These are phyloP conservation scores for Temnothorax longispinosus DNA, from an alignment of 1,140 invertebrate genomes.

Conservation along the genomic window DNA sequence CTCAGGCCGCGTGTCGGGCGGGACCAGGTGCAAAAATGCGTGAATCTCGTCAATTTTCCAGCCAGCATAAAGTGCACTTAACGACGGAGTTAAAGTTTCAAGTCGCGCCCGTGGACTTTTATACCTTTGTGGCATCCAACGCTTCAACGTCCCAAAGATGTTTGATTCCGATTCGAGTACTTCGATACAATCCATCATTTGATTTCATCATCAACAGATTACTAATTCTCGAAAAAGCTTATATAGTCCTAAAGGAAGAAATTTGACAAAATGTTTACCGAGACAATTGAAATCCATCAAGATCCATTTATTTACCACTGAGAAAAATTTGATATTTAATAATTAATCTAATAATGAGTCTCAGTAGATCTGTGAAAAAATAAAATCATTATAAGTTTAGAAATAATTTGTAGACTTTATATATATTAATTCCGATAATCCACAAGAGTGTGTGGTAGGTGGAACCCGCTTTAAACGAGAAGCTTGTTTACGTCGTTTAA, in stretches of 20 bases:
- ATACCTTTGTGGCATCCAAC: slow-evolving; percentile 1
- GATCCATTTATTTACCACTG: not conserved
- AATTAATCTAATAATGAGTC: not conserved
- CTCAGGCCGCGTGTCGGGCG: slow-evolving; percentile 29
- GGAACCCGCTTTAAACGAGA: not conserved
- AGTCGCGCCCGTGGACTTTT: not conserved
- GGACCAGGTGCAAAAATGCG: slow-evolving; percentile 42
- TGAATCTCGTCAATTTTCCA: slow-evolving; percentile 63
- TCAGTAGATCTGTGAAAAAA: not conserved
- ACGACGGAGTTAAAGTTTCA: slow-evolving; percentile 39
- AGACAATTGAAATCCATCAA: not conserved
- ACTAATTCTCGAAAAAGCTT: not conserved
- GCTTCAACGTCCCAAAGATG: slow-evolving; percentile 1
- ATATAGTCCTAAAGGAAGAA: not conserved
- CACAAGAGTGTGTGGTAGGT: not conserved
- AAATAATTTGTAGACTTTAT: too few species aligned
- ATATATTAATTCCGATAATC: not conserved
- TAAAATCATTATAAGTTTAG: not conserved
- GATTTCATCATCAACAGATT: not conserved
- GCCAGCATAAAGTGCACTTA: slow-evolving; percentile 40
- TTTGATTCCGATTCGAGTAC: not conserved
- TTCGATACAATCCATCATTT: not conserved
- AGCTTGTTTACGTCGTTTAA: slow-evolving; percentile 14
- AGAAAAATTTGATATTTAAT: not conserved
- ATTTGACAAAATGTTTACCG: not conserved